phyloP scores from a whole-genome alignment of 2,113 vertebrate species.

The Pseudorasbora parva region DNA sequence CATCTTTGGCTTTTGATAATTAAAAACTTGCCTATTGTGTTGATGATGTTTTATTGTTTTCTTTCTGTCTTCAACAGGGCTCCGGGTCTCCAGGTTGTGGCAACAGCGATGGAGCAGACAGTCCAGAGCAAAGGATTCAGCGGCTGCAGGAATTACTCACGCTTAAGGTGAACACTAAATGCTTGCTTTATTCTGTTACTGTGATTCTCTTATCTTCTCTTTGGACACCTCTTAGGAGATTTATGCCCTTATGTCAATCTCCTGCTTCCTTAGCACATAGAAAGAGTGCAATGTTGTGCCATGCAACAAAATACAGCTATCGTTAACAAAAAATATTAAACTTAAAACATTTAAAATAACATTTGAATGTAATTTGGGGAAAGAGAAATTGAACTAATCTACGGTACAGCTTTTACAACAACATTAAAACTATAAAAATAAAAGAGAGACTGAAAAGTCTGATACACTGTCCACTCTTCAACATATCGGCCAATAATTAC shows the following conservation, averaged over 20 bases:
- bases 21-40: slow-evolving; percentile 78
- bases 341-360: neutral
- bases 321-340: neutral
- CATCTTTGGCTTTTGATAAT: slow-evolving; percentile 64
- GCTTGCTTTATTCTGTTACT: neutral
- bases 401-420: too few relatives aligned
- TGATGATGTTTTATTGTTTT: slow-evolving; percentile 59
- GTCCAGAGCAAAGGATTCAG: slow-evolving; percentile 80
- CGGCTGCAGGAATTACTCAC: slow-evolving; percentile 83
- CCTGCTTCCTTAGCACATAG: too few relatives aligned
- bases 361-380: too few relatives aligned
- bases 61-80: slow-evolving; percentile 85
- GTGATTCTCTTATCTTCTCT: neutral
- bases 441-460: neutral
- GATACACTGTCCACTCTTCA: neutral
- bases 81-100: slow-evolving; percentile 90
- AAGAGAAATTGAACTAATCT: too few relatives aligned
- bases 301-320: neutral
- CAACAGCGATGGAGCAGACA: slow-evolving; percentile 74
- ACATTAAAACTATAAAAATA: neutral
- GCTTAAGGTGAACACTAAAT: slow-evolving; percentile 81
- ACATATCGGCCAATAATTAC: neutral
- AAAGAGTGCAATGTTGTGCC: neutral
- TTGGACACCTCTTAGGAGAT: slow-evolving; percentile 18
- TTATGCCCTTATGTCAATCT: neutral